phyloP scores from a whole-genome alignment of 2,113 vertebrate genomes.

The Atrichornis clamosus region DNA sequence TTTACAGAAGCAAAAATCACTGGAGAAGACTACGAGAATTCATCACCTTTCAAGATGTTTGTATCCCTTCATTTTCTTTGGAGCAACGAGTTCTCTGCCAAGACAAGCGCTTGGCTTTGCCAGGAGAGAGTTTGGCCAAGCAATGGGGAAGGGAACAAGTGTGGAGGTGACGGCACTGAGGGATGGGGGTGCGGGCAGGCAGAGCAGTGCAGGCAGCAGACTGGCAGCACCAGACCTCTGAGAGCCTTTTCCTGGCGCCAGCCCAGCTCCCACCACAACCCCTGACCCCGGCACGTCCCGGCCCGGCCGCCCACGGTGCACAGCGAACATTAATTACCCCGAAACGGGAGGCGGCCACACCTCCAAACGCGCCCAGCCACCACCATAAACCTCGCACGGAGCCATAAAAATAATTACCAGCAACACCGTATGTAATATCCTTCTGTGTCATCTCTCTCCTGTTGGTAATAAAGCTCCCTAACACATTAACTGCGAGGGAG shows the following conservation, averaged over 20 bases:
- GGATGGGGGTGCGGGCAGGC: neutral
- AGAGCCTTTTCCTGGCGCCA: neutral
- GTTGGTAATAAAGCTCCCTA: slow-evolving; percentile 55
- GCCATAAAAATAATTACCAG: slow-evolving; percentile 66
- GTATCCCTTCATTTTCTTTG: neutral
- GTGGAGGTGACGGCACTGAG: rapidly evolving
- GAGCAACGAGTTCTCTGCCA: rapidly evolving
- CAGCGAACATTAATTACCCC: neutral
- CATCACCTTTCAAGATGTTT: slow-evolving; percentile 34
- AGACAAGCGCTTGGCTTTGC: rapidly evolving
- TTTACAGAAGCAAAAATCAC: slow-evolving; percentile 55
- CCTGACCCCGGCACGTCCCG: neutral
- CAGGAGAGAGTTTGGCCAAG: rapidly evolving
- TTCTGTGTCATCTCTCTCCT: slow-evolving; percentile 59
- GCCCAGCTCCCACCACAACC: rapidly evolving
- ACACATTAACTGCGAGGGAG: slow-evolving; percentile 57
- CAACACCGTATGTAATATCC: slow-evolving; percentile 10
- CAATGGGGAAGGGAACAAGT: rapidly evolving
- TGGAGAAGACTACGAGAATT: slow-evolving; percentile 33
- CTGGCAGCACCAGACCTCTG: neutral
- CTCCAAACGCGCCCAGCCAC: neutral
- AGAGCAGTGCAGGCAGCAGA: neutral
- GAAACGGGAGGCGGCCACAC: neutral
- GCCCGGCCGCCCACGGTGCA: rapidly evolving
- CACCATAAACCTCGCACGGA: slow-evolving; percentile 28